Evolutionary conservation across 2,888 invertebrate genomes (phyloP).

Genomic region (Trimorus sp.): DNA sequence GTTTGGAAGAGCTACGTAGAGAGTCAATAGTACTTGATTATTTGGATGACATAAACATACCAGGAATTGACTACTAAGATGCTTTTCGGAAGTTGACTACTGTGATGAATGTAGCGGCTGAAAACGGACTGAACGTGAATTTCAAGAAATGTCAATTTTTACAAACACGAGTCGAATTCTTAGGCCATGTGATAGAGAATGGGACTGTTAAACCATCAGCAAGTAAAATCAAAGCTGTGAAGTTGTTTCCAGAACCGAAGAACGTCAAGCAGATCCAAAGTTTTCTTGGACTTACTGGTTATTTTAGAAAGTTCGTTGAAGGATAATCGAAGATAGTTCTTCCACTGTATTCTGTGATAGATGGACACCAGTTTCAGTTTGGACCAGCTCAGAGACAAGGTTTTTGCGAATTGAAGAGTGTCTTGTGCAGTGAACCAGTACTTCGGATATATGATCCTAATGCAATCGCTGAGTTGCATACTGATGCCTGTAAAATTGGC

Average conservation of each 20-base stretch:
- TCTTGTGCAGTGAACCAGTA: constrained; percentile 8
- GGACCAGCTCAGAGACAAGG: too few species aligned
- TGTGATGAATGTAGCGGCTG: constrained; percentile 12
- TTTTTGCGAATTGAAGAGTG: constrained; percentile 60
- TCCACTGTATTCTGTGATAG: too few species aligned
- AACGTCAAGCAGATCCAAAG: too few species aligned
- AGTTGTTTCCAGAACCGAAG: too few species aligned
- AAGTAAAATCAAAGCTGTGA: too few species aligned
- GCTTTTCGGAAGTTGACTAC: constrained; percentile 52
- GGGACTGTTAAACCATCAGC: too few species aligned
- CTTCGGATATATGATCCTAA: constrained; percentile 12
- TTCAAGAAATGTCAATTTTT: constrained; percentile 67
- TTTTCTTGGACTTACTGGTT: constrained; percentile 38
- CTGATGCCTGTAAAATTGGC: neutral
- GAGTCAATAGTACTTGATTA: too few species aligned
- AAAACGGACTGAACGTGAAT: constrained; percentile 40
- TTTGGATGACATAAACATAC: too few species aligned
- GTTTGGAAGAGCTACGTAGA: too few species aligned
- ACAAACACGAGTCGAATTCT: constrained; percentile 60
- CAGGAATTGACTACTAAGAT: constrained; percentile 35
- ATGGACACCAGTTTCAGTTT: too few species aligned
- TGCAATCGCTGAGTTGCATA: constrained; percentile 20
- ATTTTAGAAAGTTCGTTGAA: constrained; percentile 3
- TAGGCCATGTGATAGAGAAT: constrained; percentile 72
- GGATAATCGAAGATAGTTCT: too few species aligned